Evolutionary conservation across 1,140 invertebrate genomes (phyloP).

Genomic region (Drosophila obscura): DNA sequence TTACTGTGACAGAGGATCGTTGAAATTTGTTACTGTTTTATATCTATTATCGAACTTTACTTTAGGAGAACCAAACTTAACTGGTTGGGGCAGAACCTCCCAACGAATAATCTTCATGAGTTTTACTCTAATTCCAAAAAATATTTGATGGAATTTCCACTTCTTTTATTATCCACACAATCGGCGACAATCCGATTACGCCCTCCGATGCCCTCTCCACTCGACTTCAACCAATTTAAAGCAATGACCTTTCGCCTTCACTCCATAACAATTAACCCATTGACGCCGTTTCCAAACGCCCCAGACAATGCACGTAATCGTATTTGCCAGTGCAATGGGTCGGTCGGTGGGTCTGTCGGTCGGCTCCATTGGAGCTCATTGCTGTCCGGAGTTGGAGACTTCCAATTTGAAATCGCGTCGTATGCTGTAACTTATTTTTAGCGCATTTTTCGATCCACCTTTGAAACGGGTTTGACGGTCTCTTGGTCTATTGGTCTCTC

Average conservation of each 20-base stretch:
- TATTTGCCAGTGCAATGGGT: slow-evolving; percentile 7
- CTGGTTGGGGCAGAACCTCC: too few relatives aligned
- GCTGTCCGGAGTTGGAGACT: slow-evolving; percentile 12
- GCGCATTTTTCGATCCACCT: slow-evolving; percentile 51
- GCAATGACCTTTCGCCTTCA: slow-evolving; percentile 55
- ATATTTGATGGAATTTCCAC: neutral
- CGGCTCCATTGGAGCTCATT: neutral
- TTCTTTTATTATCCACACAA: neutral
- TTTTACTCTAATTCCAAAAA: neutral
- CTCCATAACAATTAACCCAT: slow-evolving; percentile 64
- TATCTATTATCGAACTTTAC: too few relatives aligned
- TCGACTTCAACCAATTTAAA: slow-evolving; percentile 38
- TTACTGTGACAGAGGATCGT: neutral
- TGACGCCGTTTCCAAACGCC: slow-evolving; percentile 36
- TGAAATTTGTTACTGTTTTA: neutral
- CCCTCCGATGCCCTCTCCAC: neutral
- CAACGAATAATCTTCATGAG: neutral
- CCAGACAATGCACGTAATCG: slow-evolving; percentile 48
- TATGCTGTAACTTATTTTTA: slow-evolving; percentile 79
- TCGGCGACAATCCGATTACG: neutral
- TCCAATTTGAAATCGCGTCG: slow-evolving; percentile 51
- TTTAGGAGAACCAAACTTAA: neutral
- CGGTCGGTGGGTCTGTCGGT: neutral
- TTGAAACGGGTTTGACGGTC: slow-evolving; percentile 59
- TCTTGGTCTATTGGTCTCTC: slow-evolving; percentile 12